Percentiles rank a stretch among this genome's conserved stretches.
Conservation (phyloP, 1,140 invertebrate genomes). For the Cydia splendana region DNA sequence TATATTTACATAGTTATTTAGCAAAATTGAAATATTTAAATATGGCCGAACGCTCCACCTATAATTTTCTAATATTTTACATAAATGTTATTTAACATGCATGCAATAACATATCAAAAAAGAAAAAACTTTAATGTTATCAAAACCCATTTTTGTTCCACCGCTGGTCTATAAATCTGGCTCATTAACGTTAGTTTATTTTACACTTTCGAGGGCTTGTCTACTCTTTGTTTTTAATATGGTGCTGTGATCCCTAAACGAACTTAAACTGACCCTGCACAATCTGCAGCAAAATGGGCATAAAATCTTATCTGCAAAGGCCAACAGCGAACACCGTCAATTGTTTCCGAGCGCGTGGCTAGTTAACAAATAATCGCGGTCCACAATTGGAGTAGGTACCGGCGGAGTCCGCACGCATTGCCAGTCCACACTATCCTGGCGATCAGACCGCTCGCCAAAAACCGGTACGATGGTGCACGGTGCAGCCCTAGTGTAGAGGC, state of each 20-base stretch:
- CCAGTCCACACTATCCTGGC: slow-evolving; percentile 71
- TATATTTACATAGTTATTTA: no score
- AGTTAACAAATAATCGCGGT: slow-evolving; percentile 76
- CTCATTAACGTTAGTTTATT: neutral
- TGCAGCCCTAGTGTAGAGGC: neutral
- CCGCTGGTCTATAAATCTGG: no score
- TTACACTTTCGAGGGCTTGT: neutral
- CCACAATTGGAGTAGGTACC: slow-evolving; percentile 73
- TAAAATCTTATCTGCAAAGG: slow-evolving; percentile 71
- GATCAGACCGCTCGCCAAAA: slow-evolving; percentile 50
- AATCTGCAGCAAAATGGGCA: slow-evolving; percentile 42
- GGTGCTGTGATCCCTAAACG: neutral
- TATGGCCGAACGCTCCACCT: no score
- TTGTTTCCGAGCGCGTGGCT: slow-evolving; percentile 77
- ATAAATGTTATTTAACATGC: no score
- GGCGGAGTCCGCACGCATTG: slow-evolving; percentile 51
- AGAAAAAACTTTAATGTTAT: no score
- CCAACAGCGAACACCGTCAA: slow-evolving; percentile 68
- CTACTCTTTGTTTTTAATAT: neutral
- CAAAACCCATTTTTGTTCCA: no score
- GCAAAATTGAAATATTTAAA: no score
- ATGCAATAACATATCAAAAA: no score
- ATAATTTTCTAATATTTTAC: no score
- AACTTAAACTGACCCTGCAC: slow-evolving; percentile 1
- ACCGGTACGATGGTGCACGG: slow-evolving; percentile 16